Conservation (phyloP, 37 sponge, comb jelly and placozoan genomes). For the Agelas oroides region DNA sequence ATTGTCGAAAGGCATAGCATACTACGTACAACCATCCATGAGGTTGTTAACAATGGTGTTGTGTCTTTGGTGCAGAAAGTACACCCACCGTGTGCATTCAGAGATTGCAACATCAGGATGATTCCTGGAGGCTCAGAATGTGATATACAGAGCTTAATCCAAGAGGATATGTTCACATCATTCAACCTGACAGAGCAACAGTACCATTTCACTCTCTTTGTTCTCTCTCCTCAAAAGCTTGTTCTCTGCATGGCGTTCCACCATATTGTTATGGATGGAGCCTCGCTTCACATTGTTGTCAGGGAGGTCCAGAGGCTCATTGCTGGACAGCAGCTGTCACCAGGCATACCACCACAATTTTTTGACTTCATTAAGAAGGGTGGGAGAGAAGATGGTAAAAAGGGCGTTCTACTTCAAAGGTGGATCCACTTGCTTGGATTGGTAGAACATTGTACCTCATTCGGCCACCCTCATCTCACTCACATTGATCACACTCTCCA, state of each 20-base stretch:
- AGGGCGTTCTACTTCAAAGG: background rate
- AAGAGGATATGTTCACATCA: background rate
- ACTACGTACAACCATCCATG: background rate
- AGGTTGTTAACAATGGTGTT: no score
- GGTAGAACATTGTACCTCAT: background rate
- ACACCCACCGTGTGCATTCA: background rate
- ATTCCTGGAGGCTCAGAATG: background rate
- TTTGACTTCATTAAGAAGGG: no score
- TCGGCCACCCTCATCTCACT: background rate
- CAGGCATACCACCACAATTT: background rate
- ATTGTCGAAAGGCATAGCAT: background rate
- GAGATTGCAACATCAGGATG: background rate
- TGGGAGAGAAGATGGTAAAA: no score
- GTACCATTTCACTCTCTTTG: background rate
- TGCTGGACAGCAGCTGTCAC: background rate
- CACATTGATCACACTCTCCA: background rate
- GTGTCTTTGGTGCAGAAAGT: no score
- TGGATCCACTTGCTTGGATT: background rate
- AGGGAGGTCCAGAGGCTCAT: background rate
- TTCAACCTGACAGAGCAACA: constrained; percentile 6
- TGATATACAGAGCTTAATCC: background rate
- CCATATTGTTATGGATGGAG: constrained; percentile 41
- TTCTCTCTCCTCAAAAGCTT: background rate
- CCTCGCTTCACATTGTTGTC: background rate
- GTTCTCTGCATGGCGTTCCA: constrained; percentile 10